Evolutionary conservation across 1,140 invertebrate species (phyloP), one percentile per base, ranked within the genome.

Genomic region (Lutraria rhynchaena): DNA sequence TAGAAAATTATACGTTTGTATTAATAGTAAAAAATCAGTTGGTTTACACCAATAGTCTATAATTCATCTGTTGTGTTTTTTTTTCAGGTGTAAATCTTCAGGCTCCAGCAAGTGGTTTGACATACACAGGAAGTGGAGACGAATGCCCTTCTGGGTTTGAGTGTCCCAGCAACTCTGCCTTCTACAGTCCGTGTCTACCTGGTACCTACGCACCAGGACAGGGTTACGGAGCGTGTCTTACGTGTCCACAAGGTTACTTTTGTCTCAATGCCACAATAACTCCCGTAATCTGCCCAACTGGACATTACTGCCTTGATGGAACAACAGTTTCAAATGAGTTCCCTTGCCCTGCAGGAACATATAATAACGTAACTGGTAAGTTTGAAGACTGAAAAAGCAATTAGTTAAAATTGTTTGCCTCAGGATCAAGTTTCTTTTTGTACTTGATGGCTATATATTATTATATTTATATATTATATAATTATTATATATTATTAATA

Each of bases 311-410:
- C 75, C 88, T 87, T 5, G 61, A 80, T 35, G 85, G 85, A 33
- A 92, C 91, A 9, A 83, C 86, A 22, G 89, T 89, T 78, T 83
- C 70, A 29, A 67, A 55, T 9, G 86, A 92, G 73, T 89, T 86
- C 63, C 89, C 91, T 1, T 92, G 91, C 85, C 87, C 87, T 27
- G 71, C 87, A 17, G 91, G 91, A 69, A 90, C 89, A 7, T 92
- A 84, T 83, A 89, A 87, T 85, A 91, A 91, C 49, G 61, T 70
- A 22, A 90, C 89, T 57, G 88, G 89, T 90, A 51, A 35, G 53
- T 33, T n/a, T n/a, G n/a, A n/a, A n/a, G n/a, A n/a, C n/a, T n/a
- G n/a, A n/a, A n/a, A n/a, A n/a, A n/a, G n/a, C n/a, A n/a, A n/a
- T n/a, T n/a, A n/a, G n/a, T n/a, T n/a, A n/a, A n/a, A n/a, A n/a